Percentiles rank a stretch among this genome's conserved stretches.
Conservation (phyloP, 2,797 vertebrate species). For the Rhabdophis nuchalis region DNA sequence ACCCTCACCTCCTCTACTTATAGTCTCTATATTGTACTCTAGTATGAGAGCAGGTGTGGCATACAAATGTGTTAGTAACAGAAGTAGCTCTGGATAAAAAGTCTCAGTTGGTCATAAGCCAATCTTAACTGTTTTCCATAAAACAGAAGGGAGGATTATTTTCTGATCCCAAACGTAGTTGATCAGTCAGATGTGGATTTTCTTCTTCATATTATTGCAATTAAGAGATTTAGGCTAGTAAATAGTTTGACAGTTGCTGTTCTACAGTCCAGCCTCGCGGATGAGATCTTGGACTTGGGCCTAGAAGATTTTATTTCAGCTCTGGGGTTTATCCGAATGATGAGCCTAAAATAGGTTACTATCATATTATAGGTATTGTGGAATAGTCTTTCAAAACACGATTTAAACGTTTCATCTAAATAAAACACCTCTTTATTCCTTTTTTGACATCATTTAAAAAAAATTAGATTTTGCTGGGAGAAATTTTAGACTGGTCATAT, state of each 20-base stretch:
- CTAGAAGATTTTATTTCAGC: slow-evolving; percentile 6
- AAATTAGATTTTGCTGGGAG: neutral
- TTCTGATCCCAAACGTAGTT: neutral
- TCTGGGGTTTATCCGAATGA: neutral
- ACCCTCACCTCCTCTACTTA: neutral
- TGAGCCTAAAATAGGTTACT: neutral
- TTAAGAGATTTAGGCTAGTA: slow-evolving; percentile 2
- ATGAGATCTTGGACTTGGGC: slow-evolving; percentile 1
- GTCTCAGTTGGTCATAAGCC: neutral
- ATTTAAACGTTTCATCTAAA: neutral
- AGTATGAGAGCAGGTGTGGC: neutral
- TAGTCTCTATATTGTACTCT: neutral
- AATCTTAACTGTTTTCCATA: neutral
- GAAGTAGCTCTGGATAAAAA: neutral
- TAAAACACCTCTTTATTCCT: neutral
- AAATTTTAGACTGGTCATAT: neutral
- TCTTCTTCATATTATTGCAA: slow-evolving; percentile 13
- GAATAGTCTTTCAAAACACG: neutral
- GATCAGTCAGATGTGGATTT: slow-evolving; percentile 7
- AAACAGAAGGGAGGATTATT: neutral
- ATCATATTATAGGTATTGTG: neutral
- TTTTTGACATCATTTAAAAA: neutral
- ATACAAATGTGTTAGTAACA: neutral
- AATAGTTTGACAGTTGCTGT: neutral
- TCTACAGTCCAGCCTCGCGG: neutral